These are phyloP conservation scores for Leucophenga varia DNA, from an alignment of 1,140 invertebrate species.

Conservation along the genomic window DNA sequence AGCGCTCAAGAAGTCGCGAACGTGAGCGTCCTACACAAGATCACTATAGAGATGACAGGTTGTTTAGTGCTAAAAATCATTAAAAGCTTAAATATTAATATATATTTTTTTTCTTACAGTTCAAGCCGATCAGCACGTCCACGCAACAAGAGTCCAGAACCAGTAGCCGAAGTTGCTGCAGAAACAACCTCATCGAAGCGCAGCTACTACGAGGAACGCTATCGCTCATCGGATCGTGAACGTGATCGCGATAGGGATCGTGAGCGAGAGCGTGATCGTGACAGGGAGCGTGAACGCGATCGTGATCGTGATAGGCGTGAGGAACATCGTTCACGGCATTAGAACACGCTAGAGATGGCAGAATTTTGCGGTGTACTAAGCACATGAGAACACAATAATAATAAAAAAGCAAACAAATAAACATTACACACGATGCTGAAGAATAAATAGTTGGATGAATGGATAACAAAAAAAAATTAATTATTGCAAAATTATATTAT, in stretches of 20 bases:
- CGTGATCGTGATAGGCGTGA: conserved; percentile 69
- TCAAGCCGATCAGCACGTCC: conserved; percentile 63
- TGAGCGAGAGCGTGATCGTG: conserved; percentile 64
- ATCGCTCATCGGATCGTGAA: conserved; percentile 71
- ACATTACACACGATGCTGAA: conserved; percentile 29
- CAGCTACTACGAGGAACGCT: conserved; percentile 81
- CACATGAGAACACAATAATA: conserved; percentile 21
- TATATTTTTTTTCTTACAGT: conserved; percentile 28
- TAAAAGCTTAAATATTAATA: neutral
- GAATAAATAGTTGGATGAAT: too few species aligned
- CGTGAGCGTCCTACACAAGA: conserved; percentile 61
- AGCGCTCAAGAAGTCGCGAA: conserved; percentile 62
- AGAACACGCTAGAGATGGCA: conserved; percentile 50
- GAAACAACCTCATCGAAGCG: conserved; percentile 59
- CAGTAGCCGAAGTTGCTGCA: conserved; percentile 58
- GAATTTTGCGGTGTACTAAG: too few species aligned
- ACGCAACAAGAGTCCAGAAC: conserved; percentile 62
- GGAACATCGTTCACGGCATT: conserved; percentile 72
- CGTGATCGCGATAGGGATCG: conserved; percentile 67
- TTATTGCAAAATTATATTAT: too few species aligned
- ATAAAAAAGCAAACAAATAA: conserved; percentile 29
- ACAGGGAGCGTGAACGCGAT: conserved; percentile 66
- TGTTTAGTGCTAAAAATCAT: conserved; percentile 29
- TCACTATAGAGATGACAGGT: conserved; percentile 76
- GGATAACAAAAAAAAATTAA: too few species aligned